These are phyloP conservation scores for Ceraclea dissimilis DNA, from an alignment of 2,888 invertebrate species.

Conservation along the genomic window DNA sequence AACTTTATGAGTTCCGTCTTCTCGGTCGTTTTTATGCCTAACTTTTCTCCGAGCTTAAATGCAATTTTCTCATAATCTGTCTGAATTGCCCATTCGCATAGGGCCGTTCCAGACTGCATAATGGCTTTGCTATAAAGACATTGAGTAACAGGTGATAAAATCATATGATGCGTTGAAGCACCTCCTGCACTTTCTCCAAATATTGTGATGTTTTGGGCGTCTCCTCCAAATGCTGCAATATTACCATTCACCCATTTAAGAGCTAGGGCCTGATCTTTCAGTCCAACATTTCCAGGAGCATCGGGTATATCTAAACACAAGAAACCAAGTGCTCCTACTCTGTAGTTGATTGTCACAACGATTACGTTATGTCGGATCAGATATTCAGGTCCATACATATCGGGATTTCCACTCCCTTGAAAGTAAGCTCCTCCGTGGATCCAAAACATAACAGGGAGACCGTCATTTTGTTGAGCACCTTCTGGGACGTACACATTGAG, in stretches of 20 bases:
- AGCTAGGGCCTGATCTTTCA: constrained; percentile 20
- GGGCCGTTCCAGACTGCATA: constrained; percentile 12
- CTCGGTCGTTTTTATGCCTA: background rate
- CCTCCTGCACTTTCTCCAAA: constrained; percentile 22
- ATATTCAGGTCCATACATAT: constrained; percentile 14
- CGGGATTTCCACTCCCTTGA: constrained; percentile 13
- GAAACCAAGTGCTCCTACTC: constrained; percentile 18
- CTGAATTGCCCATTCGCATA: background rate
- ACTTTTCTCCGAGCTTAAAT: background rate
- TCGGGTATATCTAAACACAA: constrained; percentile 15
- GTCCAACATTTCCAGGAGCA: constrained; percentile 19
- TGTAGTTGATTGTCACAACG: constrained; percentile 17
- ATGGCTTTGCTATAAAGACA: constrained; percentile 14
- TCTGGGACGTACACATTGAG: constrained; percentile 20
- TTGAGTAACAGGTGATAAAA: constrained; percentile 8
- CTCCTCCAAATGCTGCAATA: constrained; percentile 16
- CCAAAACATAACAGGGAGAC: constrained; percentile 20
- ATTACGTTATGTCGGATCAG: constrained; percentile 12
- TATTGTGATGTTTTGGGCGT: constrained; percentile 15
- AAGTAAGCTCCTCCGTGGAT: constrained; percentile 19
- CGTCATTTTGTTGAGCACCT: background rate
- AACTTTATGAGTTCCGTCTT: background rate
- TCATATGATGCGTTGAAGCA: constrained; percentile 12
- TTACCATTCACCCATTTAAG: constrained; percentile 16
- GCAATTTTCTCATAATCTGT: background rate